Evolutionary conservation across 2,888 invertebrate genomes (phyloP).

Genomic region (Sphinx pinastri): DNA sequence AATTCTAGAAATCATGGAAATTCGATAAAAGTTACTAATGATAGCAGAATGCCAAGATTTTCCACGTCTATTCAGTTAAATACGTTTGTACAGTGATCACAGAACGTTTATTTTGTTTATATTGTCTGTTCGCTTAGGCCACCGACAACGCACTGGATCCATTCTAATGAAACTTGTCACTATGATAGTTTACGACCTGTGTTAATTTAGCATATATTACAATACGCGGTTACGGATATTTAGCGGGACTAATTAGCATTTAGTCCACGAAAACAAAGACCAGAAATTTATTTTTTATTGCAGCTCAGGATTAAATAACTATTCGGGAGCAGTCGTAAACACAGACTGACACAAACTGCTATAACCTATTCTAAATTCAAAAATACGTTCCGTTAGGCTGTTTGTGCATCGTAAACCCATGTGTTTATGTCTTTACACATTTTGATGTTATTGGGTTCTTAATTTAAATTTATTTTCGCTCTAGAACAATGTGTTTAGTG

Average conservation of each 20-base stretch:
- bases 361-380: slow-evolving; percentile 19
- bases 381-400: slow-evolving; percentile 1
- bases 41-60: not conserved
- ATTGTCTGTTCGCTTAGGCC: not conserved
- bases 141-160: not conserved
- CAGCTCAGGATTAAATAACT: not conserved
- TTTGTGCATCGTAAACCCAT: slow-evolving; percentile 9
- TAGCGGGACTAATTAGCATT: too few relatives aligned
- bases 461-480: slow-evolving; percentile 15
- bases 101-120: not conserved
- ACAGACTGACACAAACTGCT: not conserved
- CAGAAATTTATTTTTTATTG: not conserved
- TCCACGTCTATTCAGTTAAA: not conserved
- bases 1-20: not conserved
- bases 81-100: not conserved
- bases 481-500: slow-evolving; percentile 9
- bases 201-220: slow-evolving; percentile 3
- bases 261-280: not conserved
- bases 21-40: not conserved
- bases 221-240: not conserved
- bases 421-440: slow-evolving; percentile 9
- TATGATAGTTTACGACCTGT: slow-evolving; percentile 2
- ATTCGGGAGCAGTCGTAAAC: not conserved
- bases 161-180: slow-evolving; percentile 12
- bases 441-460: not conserved